Evolutionary conservation across 2,888 invertebrate species (phyloP).

Genomic region (Caenorhabditis sulstoni): DNA sequence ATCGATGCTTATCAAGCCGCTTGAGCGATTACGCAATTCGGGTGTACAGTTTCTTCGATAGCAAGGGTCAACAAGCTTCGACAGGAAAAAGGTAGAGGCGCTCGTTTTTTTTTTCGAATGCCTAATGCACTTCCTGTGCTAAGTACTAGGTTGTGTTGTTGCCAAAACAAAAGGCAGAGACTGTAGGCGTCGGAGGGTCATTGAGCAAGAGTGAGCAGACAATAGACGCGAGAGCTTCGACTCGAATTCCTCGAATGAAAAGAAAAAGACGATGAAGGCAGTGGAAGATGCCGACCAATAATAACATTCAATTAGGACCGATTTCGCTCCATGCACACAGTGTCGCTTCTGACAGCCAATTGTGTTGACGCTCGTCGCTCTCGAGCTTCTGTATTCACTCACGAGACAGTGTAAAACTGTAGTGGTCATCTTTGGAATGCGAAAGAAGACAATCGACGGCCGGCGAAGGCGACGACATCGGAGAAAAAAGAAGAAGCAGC

Average conservation of each 20-base stretch:
- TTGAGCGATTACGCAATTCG: conserved; percentile 17
- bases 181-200: conserved; percentile 26
- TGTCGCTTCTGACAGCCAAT: neutral
- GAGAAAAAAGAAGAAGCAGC: conserved; percentile 10
- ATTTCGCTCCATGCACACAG: conserved; percentile 17
- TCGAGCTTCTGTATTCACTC: neutral
- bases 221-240: conserved; percentile 12
- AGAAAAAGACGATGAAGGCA: neutral
- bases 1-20: conserved; percentile 25
- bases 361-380: conserved; percentile 24
- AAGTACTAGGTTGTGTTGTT: conserved; percentile 26
- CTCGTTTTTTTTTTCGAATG: conserved; percentile 15
- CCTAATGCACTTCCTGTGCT: conserved; percentile 1
- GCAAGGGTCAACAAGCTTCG: neutral
- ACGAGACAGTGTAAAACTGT: neutral
- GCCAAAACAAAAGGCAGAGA: conserved; percentile 6
- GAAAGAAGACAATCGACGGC: conserved; percentile 6
- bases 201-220: conserved; percentile 33
- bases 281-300: conserved; percentile 37
- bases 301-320: conserved; percentile 53
- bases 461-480: conserved; percentile 16
- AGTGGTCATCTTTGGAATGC: conserved; percentile 14
- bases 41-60: neutral
- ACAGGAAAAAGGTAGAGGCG: no score
- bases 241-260: conserved; percentile 19